Conservation (phyloP, 2,113 vertebrate species). For the Taxidea taxus region DNA sequence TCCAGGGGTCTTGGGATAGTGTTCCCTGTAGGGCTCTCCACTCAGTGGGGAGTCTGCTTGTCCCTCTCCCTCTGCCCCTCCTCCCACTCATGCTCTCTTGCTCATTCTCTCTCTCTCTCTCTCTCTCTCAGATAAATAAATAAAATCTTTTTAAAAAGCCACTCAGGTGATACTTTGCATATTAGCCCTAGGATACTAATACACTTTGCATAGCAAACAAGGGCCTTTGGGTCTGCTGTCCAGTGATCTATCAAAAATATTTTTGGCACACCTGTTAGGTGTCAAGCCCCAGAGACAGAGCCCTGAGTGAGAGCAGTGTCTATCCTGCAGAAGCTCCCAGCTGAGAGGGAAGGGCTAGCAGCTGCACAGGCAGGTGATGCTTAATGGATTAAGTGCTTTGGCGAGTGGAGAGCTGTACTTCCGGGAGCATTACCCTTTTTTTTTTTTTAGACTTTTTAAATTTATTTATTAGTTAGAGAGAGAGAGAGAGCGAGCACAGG, state of each 20-base stretch:
- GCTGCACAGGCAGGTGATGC: not conserved
- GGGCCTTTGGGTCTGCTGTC: not conserved
- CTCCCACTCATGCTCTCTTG: not conserved
- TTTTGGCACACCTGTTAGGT: not conserved
- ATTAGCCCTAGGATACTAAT: not conserved
- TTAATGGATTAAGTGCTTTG: no score
- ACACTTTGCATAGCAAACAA: not conserved
- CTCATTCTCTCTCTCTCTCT: not conserved
- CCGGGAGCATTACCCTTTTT: not conserved
- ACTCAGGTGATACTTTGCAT: not conserved
- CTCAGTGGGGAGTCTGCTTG: not conserved
- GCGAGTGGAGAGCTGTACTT: not conserved
- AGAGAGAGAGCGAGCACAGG: no score
- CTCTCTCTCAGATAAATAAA: not conserved
- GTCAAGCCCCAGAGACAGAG: not conserved
- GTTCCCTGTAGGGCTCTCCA: not conserved
- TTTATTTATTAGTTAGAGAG: no score
- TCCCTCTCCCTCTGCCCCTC: not conserved
- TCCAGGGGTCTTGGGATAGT: not conserved
- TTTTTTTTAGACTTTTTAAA: no score
- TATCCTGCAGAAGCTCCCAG: not conserved
- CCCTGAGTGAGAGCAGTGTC: not conserved
- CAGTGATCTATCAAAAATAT: not conserved
- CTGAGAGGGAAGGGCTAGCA: no score
- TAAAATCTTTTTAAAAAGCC: not conserved